phyloP scores from a whole-genome alignment of 2,113 vertebrate species.

The Callocephalon fimbriatum region DNA sequence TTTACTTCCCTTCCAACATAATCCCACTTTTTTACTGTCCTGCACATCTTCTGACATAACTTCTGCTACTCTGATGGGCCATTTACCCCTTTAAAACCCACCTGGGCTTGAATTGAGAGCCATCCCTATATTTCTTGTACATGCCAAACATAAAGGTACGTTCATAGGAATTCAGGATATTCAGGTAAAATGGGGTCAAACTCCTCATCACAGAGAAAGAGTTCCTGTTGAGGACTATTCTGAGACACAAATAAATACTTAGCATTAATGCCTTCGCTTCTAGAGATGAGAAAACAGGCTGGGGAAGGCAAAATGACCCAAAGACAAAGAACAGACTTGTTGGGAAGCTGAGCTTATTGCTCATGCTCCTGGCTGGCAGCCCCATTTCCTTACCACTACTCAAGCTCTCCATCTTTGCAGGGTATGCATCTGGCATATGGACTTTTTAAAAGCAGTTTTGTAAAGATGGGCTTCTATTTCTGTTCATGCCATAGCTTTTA shows the following conservation, averaged over 20 bases:
- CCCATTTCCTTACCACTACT: constrained; percentile 3
- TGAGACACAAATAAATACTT: neutral
- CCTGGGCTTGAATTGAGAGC: neutral
- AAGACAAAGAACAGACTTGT: constrained; percentile 38
- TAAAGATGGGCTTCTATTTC: constrained; percentile 72
- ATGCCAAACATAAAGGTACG: neutral
- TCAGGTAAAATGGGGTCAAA: neutral
- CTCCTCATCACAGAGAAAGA: neutral
- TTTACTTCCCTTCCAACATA: neutral
- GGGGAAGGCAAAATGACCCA: constrained; percentile 26
- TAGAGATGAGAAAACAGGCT: neutral
- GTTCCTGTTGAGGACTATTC: neutral
- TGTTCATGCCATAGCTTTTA: constrained; percentile 69
- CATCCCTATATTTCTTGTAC: neutral
- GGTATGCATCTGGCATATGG: constrained; percentile 66
- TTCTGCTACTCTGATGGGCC: neutral
- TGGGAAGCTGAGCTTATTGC: neutral
- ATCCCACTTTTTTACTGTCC: neutral
- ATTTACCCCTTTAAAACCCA: neutral
- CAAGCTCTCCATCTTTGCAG: constrained; percentile 54
- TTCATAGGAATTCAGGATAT: neutral
- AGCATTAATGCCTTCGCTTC: neutral
- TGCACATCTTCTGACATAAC: neutral
- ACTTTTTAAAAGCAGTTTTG: constrained; percentile 62
- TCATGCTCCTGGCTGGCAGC: constrained; percentile 60